Conservation (phyloP, 2,113 vertebrate genomes). For the Pterocles orientalis region DNA sequence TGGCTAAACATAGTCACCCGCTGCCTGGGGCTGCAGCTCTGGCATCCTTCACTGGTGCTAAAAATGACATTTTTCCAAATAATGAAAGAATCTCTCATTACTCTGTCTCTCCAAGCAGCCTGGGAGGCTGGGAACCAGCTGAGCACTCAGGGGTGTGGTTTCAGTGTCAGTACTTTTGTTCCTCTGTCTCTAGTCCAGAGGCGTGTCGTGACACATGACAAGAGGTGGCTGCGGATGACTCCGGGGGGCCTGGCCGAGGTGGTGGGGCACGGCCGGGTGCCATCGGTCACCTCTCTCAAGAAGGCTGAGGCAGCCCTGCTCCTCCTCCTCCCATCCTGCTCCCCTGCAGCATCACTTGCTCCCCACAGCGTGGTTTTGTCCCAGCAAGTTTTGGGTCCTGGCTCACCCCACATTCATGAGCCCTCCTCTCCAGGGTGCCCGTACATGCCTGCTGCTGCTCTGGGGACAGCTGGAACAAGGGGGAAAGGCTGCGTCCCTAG, state of each 20-base stretch:
- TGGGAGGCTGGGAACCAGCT: neutral
- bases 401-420: accelerated
- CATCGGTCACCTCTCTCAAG: neutral
- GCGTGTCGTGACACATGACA: neutral
- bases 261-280: neutral
- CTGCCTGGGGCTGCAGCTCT: neutral
- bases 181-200: neutral
- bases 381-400: neutral
- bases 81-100: neutral
- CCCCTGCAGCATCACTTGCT: neutral
- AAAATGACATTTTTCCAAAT: neutral
- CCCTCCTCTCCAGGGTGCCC: accelerated
- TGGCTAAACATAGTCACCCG: neutral
- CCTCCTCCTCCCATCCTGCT: neutral
- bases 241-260: neutral
- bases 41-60: neutral
- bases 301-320: neutral
- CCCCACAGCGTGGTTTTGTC: neutral
- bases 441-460: neutral
- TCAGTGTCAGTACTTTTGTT: neutral
- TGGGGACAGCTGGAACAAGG: neutral
- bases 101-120: neutral
- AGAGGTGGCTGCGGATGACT: neutral
- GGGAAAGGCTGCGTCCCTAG: neutral
- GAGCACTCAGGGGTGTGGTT: neutral